A percentile compares a stretch with the other conserved stretches of the same genome.
Evolutionary conservation across 1,140 invertebrate genomes (phyloP).

Genomic region (Diuraphis noxia): DNA sequence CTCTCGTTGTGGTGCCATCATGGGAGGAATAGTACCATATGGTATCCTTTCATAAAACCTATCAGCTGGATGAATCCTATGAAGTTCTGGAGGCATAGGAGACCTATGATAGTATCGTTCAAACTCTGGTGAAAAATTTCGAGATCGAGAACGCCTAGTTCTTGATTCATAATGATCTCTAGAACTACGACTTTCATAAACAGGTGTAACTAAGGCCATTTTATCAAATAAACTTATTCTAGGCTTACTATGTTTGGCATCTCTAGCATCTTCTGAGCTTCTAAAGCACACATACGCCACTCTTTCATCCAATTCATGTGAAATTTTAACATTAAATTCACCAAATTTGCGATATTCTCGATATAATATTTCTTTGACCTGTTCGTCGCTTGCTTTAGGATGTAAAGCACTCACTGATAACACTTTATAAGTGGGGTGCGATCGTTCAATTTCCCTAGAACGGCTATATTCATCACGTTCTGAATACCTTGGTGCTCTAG

Average conservation of each 20-base stretch:
- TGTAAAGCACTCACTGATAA: conserved; percentile 91
- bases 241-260: conserved; percentile 92
- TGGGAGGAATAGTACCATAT: conserved; percentile 74
- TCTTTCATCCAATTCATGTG: conserved; percentile 85
- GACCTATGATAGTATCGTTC: conserved; percentile 74
- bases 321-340: conserved; percentile 90
- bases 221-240: conserved; percentile 92
- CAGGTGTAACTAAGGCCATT: conserved; percentile 88
- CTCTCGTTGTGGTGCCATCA: conserved; percentile 70
- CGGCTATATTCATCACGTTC: conserved; percentile 79
- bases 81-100: conserved; percentile 69
- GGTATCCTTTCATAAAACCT: conserved; percentile 69
- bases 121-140: conserved; percentile 67
- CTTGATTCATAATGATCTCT: conserved; percentile 65
- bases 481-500: conserved; percentile 67
- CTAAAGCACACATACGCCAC: conserved; percentile 95
- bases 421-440: conserved; percentile 82
- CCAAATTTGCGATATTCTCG: conserved; percentile 95
- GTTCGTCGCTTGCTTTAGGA: conserved; percentile 90
- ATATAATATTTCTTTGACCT: conserved; percentile 89
- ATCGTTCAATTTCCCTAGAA: conserved; percentile 67
- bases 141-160: conserved; percentile 65
- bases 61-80: conserved; percentile 70
- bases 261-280: conserved; percentile 88
- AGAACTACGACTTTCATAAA: conserved; percentile 76